Evolutionary conservation across 2,888 invertebrate genomes (phyloP), one percentile per base, ranked within the genome.

Genomic region (Cerceris ruficornis): DNA sequence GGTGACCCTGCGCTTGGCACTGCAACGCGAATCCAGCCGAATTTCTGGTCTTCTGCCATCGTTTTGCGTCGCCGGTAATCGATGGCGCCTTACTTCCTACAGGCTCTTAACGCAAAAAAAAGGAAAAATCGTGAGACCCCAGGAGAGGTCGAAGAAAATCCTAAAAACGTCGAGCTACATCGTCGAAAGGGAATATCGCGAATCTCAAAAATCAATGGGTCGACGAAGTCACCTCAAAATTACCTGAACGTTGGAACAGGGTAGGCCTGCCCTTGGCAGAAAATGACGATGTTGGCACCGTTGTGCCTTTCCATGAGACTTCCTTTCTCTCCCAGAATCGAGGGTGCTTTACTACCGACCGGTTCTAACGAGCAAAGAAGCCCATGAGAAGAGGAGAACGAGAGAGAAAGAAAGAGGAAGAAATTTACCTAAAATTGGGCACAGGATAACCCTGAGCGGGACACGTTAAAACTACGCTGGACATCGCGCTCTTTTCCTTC

Each of bases 391-490:
- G 4, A 28, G 28, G 4, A 69, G 28, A 54, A 43, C 59, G 43
- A 9, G n/a, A 17, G 17, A 1, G 49, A 41, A 17, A 43, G 61
- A 15, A 50, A 13, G 50, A 50, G 5, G n/a, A 50, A 13, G 11
- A n/a, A 52, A 65, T 50, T 92, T 94, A 96, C 95, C 95, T 95
- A 94, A 95, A 95, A 72, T 94, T 90, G 86, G 96, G 96, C 81
- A 96, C 95, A 69, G 96, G 96, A 92, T 92, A 95, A 84, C 95
- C 95, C 93, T 96, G 96, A 83, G 96, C 96, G 60, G 95, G 95
- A 92, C 96, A 96, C 88, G 95, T 92, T 87, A 95, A 91, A 41
- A 94, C 94, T 86, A 94, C 93, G 86, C 93, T 85, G 55, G 81
- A 74, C 42, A 60, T 74, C 54, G 81, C 61, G 43, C 64, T 66